phyloP scores from a whole-genome alignment of 2,888 invertebrate species.

The Acrobasis repandana region DNA sequence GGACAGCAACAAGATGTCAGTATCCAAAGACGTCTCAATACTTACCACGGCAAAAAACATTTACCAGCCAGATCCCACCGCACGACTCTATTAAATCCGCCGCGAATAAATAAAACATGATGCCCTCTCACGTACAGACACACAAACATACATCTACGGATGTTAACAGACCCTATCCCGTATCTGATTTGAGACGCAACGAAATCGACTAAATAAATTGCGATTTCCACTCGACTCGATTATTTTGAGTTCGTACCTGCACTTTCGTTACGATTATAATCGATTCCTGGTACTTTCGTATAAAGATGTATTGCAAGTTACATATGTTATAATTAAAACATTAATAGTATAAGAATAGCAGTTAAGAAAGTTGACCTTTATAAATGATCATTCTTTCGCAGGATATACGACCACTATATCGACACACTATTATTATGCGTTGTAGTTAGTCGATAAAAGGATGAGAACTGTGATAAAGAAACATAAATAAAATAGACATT shows the following conservation, averaged over 20 bases:
- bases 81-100: slow-evolving; percentile 81
- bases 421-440: background rate
- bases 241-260: slow-evolving; percentile 13
- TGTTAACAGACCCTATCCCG: slow-evolving; percentile 75
- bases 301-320: background rate
- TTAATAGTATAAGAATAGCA: slow-evolving; percentile 7
- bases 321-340: slow-evolving; percentile 19
- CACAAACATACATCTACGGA: slow-evolving; percentile 63
- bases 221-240: slow-evolving; percentile 23
- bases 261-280: slow-evolving; percentile 33
- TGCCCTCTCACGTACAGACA: slow-evolving; percentile 75
- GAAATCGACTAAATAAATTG: slow-evolving; percentile 26
- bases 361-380: slow-evolving; percentile 22
- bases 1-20: slow-evolving; percentile 80
- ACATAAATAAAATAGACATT: background rate
- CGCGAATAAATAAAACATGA: slow-evolving; percentile 82
- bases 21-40: slow-evolving; percentile 81
- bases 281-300: slow-evolving; percentile 3
- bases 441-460: slow-evolving; percentile 1
- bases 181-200: slow-evolving; percentile 74
- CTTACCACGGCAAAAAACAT: slow-evolving; percentile 75
- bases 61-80: slow-evolving; percentile 75
- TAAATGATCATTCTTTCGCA: slow-evolving; percentile 9
- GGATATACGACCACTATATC: background rate
- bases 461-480: background rate